phyloP scores from a whole-genome alignment of 92 coral and sea anemone species.

The Epizoanthus ramosus region DNA sequence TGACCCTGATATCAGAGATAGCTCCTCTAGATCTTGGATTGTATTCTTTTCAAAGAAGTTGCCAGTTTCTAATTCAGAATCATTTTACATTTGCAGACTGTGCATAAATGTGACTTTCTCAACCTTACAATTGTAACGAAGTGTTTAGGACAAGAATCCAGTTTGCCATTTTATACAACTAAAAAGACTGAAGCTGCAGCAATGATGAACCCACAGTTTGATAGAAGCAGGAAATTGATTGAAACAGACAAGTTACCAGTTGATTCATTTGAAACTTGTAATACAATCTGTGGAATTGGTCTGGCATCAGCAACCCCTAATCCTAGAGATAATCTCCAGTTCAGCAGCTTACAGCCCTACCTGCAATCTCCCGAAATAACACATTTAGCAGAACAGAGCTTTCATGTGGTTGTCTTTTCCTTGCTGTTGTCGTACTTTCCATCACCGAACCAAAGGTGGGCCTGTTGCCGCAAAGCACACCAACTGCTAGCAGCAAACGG shows the following conservation, averaged over 20 bases:
- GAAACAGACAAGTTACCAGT: background rate
- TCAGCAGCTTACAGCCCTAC: slow-evolving; percentile 39
- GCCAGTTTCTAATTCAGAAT: background rate
- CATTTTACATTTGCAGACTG: slow-evolving; percentile 62
- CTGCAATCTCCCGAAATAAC: slow-evolving; percentile 28
- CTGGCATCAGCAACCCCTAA: background rate
- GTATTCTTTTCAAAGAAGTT: background rate
- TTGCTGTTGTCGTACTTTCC: slow-evolving; percentile 91
- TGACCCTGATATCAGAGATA: background rate
- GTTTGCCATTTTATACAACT: background rate
- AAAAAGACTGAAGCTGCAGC: background rate
- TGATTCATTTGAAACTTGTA: background rate
- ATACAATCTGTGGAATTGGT: background rate
- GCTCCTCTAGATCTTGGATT: no score
- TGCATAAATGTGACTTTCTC: slow-evolving; percentile 87
- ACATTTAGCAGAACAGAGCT: slow-evolving; percentile 61
- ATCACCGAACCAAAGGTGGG: slow-evolving; percentile 83
- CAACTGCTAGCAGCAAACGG: slow-evolving; percentile 78
- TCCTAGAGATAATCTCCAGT: background rate
- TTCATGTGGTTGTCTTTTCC: slow-evolving; percentile 81
- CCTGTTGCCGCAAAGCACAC: slow-evolving; percentile 84
- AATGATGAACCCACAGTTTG: background rate
- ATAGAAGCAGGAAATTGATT: slow-evolving; percentile 1
- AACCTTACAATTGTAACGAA: slow-evolving; percentile 43
- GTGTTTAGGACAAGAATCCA: background rate